Conservation (phyloP, 2,888 invertebrate genomes). For the Zonitis immaculata region DNA sequence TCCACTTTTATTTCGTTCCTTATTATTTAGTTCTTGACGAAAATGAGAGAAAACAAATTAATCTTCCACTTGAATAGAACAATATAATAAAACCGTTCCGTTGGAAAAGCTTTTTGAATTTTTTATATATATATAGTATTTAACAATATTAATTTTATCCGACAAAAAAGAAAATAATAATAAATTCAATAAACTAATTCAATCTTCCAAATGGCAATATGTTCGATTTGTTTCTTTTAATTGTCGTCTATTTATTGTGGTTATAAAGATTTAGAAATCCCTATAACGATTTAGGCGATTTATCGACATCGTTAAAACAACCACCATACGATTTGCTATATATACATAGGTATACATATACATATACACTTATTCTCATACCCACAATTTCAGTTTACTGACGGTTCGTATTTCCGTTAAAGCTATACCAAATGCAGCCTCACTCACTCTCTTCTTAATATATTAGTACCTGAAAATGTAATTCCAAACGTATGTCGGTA, state of each 20-base stretch:
- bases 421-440: slow-evolving; percentile 1
- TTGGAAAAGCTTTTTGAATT: neutral
- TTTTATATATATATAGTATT: neutral
- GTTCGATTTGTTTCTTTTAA: too few species aligned
- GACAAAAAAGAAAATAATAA: neutral
- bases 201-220: too few species aligned
- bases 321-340: too few species aligned
- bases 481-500: slow-evolving; percentile 1
- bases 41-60: neutral
- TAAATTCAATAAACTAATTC: too few species aligned
- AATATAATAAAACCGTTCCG: neutral
- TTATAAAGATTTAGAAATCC: neutral
- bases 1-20: neutral
- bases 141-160: neutral
- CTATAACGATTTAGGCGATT: neutral
- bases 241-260: too few species aligned
- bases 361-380: too few species aligned
- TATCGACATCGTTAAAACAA: neutral
- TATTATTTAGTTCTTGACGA: neutral
- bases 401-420: neutral
- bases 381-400: too few species aligned
- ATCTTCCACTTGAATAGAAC: too few species aligned
- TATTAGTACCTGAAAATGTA: slow-evolving; percentile 3
- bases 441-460: slow-evolving; percentile 2
- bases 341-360: too few species aligned